Evolutionary conservation across 35 echinoderm and acorn worm species (phyloP).

Genomic region (Ptychodera flava): DNA sequence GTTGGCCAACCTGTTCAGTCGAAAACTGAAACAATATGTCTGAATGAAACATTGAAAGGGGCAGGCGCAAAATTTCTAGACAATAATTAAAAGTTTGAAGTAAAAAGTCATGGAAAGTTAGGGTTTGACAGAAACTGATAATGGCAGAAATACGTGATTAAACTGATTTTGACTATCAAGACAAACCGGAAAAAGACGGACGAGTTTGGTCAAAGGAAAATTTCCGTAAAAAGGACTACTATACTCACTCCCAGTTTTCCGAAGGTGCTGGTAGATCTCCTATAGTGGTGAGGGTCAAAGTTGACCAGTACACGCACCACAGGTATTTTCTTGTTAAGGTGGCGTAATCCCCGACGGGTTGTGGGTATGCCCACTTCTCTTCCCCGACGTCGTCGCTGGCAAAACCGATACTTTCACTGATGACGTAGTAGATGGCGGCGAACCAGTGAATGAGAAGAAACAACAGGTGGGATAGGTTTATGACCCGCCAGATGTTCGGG

Average conservation of each 20-base stretch:
- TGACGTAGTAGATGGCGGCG: conserved; percentile 49
- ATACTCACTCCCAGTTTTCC: conserved; percentile 70
- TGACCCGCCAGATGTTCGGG: conserved; percentile 62
- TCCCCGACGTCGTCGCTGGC: conserved; percentile 19
- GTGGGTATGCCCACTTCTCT: conserved; percentile 65
- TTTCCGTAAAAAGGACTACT: no score
- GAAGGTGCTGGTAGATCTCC: conserved; percentile 64
- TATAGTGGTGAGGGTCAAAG: conserved; percentile 70
- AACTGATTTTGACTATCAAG: no score
- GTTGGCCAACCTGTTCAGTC: no score
- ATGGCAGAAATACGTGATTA: no score
- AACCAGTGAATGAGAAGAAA: conserved; percentile 63
- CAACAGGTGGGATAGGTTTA: conserved; percentile 63
- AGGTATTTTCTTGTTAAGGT: conserved; percentile 48
- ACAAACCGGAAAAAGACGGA: no score
- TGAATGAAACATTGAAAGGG: no score
- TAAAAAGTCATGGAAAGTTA: no score
- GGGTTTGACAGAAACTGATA: no score
- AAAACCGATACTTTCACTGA: conserved; percentile 55
- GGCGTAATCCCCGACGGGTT: conserved; percentile 32
- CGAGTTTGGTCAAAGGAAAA: no score
- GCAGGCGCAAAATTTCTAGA: no score
- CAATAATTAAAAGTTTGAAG: no score
- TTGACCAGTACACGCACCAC: conserved; percentile 76
- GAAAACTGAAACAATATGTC: no score